These are phyloP conservation scores for Nycticebus coucang DNA, from an alignment of 2,113 vertebrate genomes.

Conservation along the genomic window DNA sequence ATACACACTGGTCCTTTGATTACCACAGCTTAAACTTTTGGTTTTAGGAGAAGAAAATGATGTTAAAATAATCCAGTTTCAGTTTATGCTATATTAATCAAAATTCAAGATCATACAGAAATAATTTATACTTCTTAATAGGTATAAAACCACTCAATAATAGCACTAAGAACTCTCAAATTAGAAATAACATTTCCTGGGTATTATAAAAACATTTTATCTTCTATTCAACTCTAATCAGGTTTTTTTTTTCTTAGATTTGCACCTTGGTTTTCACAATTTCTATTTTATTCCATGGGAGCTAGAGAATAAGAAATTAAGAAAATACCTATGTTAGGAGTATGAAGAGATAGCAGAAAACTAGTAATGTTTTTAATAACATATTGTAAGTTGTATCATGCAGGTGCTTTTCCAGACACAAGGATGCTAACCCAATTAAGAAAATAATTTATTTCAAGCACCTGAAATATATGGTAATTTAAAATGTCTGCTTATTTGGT, in stretches of 20 bases:
- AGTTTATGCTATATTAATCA: background rate
- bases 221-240: background rate
- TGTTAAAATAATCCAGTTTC: background rate
- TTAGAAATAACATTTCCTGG: conserved; percentile 29
- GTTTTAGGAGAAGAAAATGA: background rate
- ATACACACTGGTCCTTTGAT: background rate
- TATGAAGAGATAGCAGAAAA: background rate
- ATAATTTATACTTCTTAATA: background rate
- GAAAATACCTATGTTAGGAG: background rate
- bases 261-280: background rate
- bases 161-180: background rate
- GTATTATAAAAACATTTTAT: background rate
- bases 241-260: background rate
- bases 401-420: conserved; percentile 32
- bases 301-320: background rate
- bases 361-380: background rate
- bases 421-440: conserved; percentile 72
- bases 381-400: background rate
- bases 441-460: conserved; percentile 72
- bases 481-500: conserved; percentile 58
- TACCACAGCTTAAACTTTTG: background rate
- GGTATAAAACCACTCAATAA: background rate
- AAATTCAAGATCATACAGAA: background rate
- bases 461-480: conserved; percentile 49
- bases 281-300: background rate